Conservation (phyloP, 2,888 invertebrate genomes). For the Capitulum mitella region DNA sequence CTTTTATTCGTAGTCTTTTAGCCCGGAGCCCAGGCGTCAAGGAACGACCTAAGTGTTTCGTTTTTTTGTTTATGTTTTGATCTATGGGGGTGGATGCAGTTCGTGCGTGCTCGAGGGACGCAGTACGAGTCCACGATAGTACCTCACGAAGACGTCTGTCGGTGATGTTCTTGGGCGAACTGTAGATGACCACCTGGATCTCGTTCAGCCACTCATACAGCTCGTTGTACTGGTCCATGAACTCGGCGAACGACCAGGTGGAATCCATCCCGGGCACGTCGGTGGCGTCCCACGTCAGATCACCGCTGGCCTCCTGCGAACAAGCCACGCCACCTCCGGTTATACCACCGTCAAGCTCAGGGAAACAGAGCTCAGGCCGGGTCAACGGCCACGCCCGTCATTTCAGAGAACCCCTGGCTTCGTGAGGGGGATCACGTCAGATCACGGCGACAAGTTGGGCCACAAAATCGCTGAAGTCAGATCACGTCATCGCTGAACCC, state of each 20-base stretch:
- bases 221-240: conserved; percentile 68
- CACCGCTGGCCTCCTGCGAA: conserved; percentile 67
- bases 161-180: conserved; percentile 56
- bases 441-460: not conserved
- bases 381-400: no score
- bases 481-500: not conserved
- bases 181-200: conserved; percentile 65
- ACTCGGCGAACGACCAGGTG: conserved; percentile 64
- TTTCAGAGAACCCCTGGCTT: conserved; percentile 64
- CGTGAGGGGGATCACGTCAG: conserved; percentile 48
- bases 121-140: conserved; percentile 38
- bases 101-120: no score
- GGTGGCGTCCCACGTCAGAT: conserved; percentile 51
- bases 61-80: no score
- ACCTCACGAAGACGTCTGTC: conserved; percentile 62
- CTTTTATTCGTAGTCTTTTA: no score
- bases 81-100: no score
- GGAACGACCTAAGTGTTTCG: no score
- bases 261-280: conserved; percentile 18
- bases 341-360: no score
- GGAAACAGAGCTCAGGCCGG: not conserved
- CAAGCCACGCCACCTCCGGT: no score
- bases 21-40: no score
- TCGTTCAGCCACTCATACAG: conserved; percentile 72
- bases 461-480: not conserved